These are phyloP conservation scores for Schlechtendalia chinensis DNA, from an alignment of 1,140 invertebrate species.

Conservation along the genomic window DNA sequence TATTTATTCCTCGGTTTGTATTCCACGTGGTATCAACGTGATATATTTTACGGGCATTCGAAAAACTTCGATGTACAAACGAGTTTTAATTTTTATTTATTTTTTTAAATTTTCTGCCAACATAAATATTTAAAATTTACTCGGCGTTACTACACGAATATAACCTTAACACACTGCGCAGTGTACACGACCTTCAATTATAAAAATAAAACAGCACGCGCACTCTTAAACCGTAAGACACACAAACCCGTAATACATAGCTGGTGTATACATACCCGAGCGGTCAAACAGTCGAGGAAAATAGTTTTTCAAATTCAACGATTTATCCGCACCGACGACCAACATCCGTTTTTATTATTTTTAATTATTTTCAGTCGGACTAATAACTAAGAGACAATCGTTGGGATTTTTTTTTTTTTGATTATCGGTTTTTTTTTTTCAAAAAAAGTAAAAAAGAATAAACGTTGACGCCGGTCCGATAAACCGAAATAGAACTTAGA, in stretches of 20 bases:
- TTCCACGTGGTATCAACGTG: not conserved
- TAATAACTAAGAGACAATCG: too few species aligned
- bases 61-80: constrained; percentile 6
- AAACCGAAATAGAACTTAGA: not conserved
- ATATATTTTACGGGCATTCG: too few species aligned
- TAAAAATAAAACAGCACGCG: not conserved
- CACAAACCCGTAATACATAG: too few species aligned
- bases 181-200: not conserved
- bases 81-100: constrained; percentile 8
- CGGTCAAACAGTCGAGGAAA: too few species aligned
- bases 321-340: too few species aligned
- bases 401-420: too few species aligned
- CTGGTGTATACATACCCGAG: too few species aligned
- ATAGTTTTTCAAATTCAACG: too few species aligned
- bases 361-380: too few species aligned
- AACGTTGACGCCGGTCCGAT: not conserved
- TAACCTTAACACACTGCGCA: not conserved
- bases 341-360: too few species aligned
- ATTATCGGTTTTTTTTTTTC: too few species aligned
- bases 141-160: not conserved
- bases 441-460: too few species aligned
- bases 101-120: not conserved
- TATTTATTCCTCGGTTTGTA: not conserved
- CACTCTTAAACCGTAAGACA: not conserved
- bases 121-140: not conserved